Base-by-base conservation (phyloP, 2,113 vertebrate genomes). In the Phrynosoma platyrhinos region DNA sequence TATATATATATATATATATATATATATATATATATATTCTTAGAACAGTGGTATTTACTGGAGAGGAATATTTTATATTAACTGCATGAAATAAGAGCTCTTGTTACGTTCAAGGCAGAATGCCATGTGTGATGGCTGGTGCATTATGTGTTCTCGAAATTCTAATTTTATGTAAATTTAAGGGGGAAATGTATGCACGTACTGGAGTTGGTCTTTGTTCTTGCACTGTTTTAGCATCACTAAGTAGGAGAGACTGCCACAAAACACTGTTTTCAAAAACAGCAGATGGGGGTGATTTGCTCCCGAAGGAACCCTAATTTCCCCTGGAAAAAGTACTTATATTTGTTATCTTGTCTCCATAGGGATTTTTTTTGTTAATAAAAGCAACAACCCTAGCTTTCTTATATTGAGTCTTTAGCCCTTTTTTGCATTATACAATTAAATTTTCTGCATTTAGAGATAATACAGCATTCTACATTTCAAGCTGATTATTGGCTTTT, bases 101-200 rank as follows among this genome's bases (percentile, higher is more conserved):
- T 78, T 79, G 79, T 62, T 9, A 1, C 2, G 85, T 90, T 95
- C 91, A 93, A 95, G 94, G 86, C 90, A 84, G 79, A 95, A 91
- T 95, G 93, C 91, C 92, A 91, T 36, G 27, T 71, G 87, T 91
- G 89, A 89, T 92, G 85, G 82, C 90, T 94, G 93, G 93, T 92
- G 94, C 92, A 96, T 95, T 94, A 95, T 91, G 89, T 90, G 88
- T 94, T 94, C 95, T 95, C 85, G 90, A 95, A 95, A 96, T 95
- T 95, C 94, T 95, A 95, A 94, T 96, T 96, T 95, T 95, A 94
- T 95, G 95, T 94, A 95, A 96, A 95, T 96, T 94, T 94, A 47
- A 2, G 30, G 12, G 71, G 93, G 92, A 95, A 72, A 71, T 95
- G 87, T 93, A 96, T 96, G 93, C 94, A 93, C 92, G 92, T 92